A percentile compares a stretch with the other conserved stretches of the same genome.
Conservation (phyloP, 2,113 vertebrate species). For the Tonatia bakeri region DNA sequence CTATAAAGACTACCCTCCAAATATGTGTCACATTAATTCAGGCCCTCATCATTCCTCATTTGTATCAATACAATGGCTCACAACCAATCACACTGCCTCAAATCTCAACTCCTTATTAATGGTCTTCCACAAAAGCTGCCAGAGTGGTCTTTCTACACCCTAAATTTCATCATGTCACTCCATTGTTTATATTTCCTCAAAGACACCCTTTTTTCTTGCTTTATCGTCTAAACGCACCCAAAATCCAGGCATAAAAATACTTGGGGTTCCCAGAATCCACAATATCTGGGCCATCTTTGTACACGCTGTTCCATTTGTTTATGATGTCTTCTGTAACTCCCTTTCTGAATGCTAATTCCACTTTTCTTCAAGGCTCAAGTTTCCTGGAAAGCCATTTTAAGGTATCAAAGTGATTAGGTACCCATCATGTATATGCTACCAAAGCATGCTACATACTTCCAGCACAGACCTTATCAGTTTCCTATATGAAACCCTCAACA, state of each 20-base stretch:
- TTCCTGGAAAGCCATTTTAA: constrained; percentile 29
- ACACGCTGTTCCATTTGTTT: not conserved
- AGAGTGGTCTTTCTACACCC: not conserved
- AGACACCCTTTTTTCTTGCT: not conserved
- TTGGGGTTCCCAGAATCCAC: not conserved
- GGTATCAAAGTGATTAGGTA: not conserved
- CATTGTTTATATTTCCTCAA: not conserved
- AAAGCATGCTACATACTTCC: not conserved
- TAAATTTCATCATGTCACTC: not conserved
- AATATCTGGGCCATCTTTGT: not conserved
- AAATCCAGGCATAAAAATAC: not conserved
- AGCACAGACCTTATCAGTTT: not conserved
- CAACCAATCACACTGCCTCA: not conserved
- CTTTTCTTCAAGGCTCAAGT: constrained; percentile 27
- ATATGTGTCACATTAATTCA: not conserved
- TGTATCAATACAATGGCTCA: not conserved
- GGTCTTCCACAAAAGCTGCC: constrained; percentile 2
- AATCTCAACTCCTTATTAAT: not conserved
- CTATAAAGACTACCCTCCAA: not conserved
- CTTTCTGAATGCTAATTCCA: not conserved
- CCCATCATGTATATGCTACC: not conserved
- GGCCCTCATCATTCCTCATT: not conserved
- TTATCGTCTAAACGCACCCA: not conserved
- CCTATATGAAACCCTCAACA: not conserved
- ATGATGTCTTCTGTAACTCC: not conserved